A percentile compares a stretch with the other conserved stretches of the same genome.
Evolutionary conservation across 1,140 invertebrate genomes (phyloP).

Genomic region (Calycopis cecrops): DNA sequence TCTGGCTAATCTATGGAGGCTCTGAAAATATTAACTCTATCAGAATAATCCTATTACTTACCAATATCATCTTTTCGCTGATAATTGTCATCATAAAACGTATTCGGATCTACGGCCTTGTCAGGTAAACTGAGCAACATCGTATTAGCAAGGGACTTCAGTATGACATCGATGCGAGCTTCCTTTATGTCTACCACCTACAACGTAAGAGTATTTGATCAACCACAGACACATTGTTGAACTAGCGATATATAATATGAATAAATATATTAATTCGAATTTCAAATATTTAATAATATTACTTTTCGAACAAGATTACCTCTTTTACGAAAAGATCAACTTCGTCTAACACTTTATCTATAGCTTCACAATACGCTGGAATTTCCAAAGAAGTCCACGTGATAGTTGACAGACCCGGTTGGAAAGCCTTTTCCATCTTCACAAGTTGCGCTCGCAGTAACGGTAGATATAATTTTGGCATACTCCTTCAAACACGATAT

Average conservation of each 20-base stretch:
- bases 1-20: too few relatives aligned
- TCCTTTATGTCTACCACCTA: constrained; percentile 85
- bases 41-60: constrained; percentile 30
- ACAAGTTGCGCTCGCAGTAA: constrained; percentile 81
- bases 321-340: constrained; percentile 83
- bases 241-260: too few relatives aligned
- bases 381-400: constrained; percentile 89
- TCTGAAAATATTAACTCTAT: neutral
- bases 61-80: constrained; percentile 72
- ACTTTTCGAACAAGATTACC: constrained; percentile 36
- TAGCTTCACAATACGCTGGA: constrained; percentile 77
- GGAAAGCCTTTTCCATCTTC: constrained; percentile 82
- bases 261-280: too few relatives aligned
- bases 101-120: constrained; percentile 78
- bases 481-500: constrained; percentile 43
- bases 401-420: constrained; percentile 84
- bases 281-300: too few relatives aligned
- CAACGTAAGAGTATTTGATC: constrained; percentile 13
- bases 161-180: constrained; percentile 82
- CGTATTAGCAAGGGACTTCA: constrained; percentile 79
- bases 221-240: too few relatives aligned
- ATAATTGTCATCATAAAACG: constrained; percentile 82
- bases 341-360: constrained; percentile 77
- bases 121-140: constrained; percentile 80
- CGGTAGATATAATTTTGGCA: constrained; percentile 80